Evolutionary conservation across 2,888 invertebrate genomes (phyloP).

Genomic region (Incurvaria masculella): DNA sequence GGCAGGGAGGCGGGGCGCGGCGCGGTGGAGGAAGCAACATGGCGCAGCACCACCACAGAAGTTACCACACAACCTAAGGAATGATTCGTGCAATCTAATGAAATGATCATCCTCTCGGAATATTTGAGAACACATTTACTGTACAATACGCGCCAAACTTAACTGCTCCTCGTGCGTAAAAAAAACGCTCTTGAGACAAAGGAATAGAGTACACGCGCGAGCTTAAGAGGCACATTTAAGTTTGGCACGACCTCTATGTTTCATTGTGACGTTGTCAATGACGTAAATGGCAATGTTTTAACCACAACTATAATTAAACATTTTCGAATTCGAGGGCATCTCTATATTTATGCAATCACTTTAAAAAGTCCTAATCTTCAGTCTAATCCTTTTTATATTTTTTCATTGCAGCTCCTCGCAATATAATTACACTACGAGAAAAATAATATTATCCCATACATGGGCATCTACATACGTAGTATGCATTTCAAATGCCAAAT

Average conservation of each 20-base stretch:
- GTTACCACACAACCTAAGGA: slow-evolving; percentile 30
- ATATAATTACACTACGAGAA: no score
- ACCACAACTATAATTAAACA: slow-evolving; percentile 1
- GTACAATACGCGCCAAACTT: no score
- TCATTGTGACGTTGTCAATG: no score
- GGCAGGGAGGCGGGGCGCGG: no score
- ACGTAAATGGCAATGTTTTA: not conserved
- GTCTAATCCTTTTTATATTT: not conserved
- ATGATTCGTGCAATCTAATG: slow-evolving; percentile 64
- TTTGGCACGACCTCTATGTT: no score
- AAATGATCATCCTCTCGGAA: slow-evolving; percentile 26
- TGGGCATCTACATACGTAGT: no score
- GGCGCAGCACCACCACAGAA: not conserved
- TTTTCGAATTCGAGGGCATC: not conserved
- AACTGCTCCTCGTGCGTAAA: no score
- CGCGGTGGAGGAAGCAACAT: no score
- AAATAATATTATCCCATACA: slow-evolving; percentile 1
- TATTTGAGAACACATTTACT: not conserved
- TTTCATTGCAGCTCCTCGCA: no score
- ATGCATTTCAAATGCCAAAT: not conserved
- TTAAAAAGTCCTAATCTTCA: not conserved
- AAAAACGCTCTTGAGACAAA: no score
- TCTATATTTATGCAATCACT: not conserved
- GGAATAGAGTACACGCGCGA: no score
- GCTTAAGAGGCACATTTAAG: no score